These are phyloP conservation scores for Acanthopleura granulata DNA, from an alignment of 2,888 invertebrate species.

Conservation along the genomic window DNA sequence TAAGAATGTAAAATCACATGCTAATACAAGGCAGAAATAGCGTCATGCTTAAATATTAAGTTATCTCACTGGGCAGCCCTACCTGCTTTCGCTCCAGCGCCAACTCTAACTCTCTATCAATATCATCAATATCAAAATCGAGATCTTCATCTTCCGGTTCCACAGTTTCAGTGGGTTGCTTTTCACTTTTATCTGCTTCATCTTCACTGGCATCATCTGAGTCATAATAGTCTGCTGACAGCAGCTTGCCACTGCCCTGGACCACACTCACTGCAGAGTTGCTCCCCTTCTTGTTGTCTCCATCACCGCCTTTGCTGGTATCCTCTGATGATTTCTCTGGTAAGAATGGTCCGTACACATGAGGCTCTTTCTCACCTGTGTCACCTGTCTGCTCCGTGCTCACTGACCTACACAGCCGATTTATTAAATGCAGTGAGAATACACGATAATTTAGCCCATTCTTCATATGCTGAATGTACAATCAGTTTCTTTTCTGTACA, in stretches of 20 bases:
- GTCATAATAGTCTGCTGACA: slow-evolving; percentile 2
- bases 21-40: too few species aligned
- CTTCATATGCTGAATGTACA: too few species aligned
- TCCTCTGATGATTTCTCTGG: not conserved
- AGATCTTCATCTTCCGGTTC: slow-evolving; percentile 37
- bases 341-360: not conserved
- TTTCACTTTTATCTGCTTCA: not conserved
- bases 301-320: not conserved
- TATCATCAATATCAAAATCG: slow-evolving; percentile 63
- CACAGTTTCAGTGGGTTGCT: not conserved
- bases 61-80: not conserved
- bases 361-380: not conserved
- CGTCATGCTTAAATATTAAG: too few species aligned
- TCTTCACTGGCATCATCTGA: not conserved
- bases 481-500: too few species aligned
- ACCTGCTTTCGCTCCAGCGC: slow-evolving; percentile 62
- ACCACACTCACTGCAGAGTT: not conserved
- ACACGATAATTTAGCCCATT: too few species aligned
- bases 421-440: too few species aligned
- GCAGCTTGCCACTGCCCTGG: not conserved
- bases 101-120: slow-evolving; percentile 62
- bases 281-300: not conserved
- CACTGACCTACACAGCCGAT: too few species aligned
- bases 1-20: too few species aligned
- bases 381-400: not conserved